Conservation (phyloP, 2,113 vertebrate species). For the Nothobranchius kuhntae region DNA sequence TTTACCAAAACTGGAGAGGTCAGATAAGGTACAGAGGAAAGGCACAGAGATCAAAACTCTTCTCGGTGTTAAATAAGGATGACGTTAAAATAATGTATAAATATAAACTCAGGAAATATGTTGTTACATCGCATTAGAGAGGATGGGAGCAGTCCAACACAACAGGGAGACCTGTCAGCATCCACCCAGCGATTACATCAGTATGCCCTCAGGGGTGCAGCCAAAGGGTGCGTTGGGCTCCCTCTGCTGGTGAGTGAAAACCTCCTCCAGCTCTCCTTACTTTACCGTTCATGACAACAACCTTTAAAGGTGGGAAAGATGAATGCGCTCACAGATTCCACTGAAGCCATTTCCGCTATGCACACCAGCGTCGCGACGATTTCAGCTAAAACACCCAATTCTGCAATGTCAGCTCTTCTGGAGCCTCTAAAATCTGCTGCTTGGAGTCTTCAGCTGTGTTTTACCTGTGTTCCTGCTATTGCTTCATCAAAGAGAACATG, state of each 20-base stretch:
- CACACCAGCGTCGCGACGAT: too few relatives aligned
- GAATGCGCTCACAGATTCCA: conserved; percentile 33
- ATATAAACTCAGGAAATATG: conserved; percentile 1
- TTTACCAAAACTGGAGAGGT: too few relatives aligned
- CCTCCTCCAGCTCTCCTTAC: conserved; percentile 11
- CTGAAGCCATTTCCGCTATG: conserved; percentile 13
- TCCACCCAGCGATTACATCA: conserved; percentile 62
- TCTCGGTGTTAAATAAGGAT: too few relatives aligned
- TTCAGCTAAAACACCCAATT: not conserved
- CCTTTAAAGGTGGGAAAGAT: conserved; percentile 8
- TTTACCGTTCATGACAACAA: conserved; percentile 21
- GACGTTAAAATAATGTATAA: not conserved
- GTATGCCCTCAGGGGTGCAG: conserved; percentile 53
- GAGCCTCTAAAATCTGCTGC: conserved; percentile 43
- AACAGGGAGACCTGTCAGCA: conserved; percentile 49
- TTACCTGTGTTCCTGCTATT: conserved; percentile 29
- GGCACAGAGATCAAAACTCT: too few relatives aligned
- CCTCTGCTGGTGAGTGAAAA: conserved; percentile 66
- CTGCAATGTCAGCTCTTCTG: conserved; percentile 53
- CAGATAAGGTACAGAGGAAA: too few relatives aligned
- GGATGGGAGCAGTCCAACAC: conserved; percentile 7
- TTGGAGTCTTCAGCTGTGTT: conserved; percentile 23
- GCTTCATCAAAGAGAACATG: conserved; percentile 34
- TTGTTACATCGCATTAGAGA: not conserved
- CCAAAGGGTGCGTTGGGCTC: conserved; percentile 51